Evolutionary conservation across 2,888 invertebrate genomes (phyloP).

Genomic region (Gibbula magus): DNA sequence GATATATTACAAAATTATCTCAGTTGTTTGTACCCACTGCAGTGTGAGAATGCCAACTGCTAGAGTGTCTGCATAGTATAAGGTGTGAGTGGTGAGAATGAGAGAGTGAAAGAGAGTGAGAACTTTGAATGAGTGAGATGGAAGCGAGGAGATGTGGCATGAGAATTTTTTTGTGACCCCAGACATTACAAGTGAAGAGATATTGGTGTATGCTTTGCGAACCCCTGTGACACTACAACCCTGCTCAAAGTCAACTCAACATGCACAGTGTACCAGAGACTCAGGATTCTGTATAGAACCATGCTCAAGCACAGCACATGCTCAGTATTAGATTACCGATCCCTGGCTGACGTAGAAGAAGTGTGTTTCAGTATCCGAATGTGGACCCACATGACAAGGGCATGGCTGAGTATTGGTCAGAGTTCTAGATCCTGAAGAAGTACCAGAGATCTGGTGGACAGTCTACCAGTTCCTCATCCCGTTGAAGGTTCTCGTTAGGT

Average conservation of each 20-base stretch:
- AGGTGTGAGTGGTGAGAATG: background rate
- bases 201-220: background rate
- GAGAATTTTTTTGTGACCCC: slow-evolving; percentile 1
- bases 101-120: background rate
- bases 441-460: no score
- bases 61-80: background rate
- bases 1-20: slow-evolving; percentile 1
- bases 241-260: background rate
- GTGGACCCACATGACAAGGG: no score
- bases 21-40: slow-evolving; percentile 6
- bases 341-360: no score
- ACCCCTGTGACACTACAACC: slow-evolving; percentile 4
- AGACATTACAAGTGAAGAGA: background rate
- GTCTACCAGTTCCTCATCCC: no score
- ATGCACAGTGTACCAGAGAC: no score
- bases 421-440: no score
- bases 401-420: no score
- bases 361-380: no score
- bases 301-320: no score
- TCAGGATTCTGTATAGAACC: no score
- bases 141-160: background rate
- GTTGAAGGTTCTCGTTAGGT: no score
- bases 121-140: background rate
- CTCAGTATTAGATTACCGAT: no score
- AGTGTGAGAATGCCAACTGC: background rate